These are phyloP conservation scores for Ceratotherium simum DNA, from an alignment of 2,113 vertebrate species.

Conservation along the genomic window DNA sequence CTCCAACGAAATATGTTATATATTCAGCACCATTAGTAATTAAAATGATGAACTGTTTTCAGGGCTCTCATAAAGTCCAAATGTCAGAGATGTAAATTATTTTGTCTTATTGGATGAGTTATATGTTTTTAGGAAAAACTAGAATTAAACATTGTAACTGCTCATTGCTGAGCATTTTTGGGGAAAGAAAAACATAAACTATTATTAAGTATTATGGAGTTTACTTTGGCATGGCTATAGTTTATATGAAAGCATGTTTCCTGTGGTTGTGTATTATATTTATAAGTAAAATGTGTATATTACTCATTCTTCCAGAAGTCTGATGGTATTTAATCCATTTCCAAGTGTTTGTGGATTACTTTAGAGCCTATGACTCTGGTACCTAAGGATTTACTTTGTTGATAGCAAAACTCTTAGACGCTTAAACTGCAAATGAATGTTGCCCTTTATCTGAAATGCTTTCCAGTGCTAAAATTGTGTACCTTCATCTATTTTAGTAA, in stretches of 20 bases:
- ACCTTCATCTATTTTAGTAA: constrained; percentile 10
- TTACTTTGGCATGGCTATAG: not conserved
- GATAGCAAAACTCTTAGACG: constrained; percentile 5
- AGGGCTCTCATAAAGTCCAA: not conserved
- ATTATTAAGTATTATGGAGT: not conserved
- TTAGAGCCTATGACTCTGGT: not conserved
- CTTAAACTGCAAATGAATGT: not conserved
- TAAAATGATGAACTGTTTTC: constrained; percentile 57
- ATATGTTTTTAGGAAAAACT: not conserved
- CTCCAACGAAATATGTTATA: constrained; percentile 22
- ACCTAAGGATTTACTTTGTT: constrained; percentile 15
- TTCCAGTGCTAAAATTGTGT: not conserved
- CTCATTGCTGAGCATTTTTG: not conserved
- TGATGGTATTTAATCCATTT: not conserved
- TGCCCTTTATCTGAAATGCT: constrained; percentile 21
- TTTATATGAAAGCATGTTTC: not conserved
- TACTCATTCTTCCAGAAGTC: not conserved
- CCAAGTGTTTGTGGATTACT: not conserved
- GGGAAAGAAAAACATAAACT: not conserved
- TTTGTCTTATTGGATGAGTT: constrained; percentile 46
- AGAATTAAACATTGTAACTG: not conserved
- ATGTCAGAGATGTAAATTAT: constrained; percentile 45
- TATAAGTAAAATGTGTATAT: not conserved
- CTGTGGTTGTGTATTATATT: not conserved
- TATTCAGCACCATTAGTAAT: constrained; percentile 39